Evolutionary conservation across 2,113 vertebrate species (phyloP), one percentile per base, ranked within the genome.

Genomic region (Turdus rufiventris): DNA sequence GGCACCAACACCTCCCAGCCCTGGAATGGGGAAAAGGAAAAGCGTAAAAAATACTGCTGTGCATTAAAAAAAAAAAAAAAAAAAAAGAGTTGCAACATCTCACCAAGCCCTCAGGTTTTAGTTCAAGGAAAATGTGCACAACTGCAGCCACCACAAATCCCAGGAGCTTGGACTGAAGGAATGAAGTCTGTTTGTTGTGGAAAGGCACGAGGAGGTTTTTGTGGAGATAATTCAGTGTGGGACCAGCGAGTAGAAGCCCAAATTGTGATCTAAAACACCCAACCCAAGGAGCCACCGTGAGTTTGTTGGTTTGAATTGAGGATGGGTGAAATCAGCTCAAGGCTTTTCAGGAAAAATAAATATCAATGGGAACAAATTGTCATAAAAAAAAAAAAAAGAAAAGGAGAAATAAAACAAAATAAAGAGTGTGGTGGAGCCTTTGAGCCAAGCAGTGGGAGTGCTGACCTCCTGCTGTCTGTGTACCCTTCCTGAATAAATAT

Each of bases 21-120:
- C 71, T 77, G 88, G 79, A 94, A 97, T 74, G 88, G 88, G 85
- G 85, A 93, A 96, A 79, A 88, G 66, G 61, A 88, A 34, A 1
- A 66, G 34, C 4, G 0, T 21, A 28, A 88, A 96, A 93, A 60
- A 71, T 20, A 88, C 5, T 24, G 33, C 6, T 2, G 3, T 0
- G 3, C 18, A 14, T 45, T 66, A 17, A 56, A 56, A 51, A 51
- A 50, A 50, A 14, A 45, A 45, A 43, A 5, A 16, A 68, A 16
- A 5, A 36, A 43, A n/a, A 16, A 19, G 2, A 12, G 14, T 86
- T 91, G 63, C 84, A 61, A 68, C 66, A 53, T 28, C 31, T 72
- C 28, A 18, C 8, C 15, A 15, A 24, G 19, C 42, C 51, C 20
- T 61, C 34, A 66, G 33, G 53, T 81, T 91, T 93, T 81, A 36